Evolutionary conservation across 2,888 invertebrate species (phyloP).

Genomic region (Drosophila algonquin): DNA sequence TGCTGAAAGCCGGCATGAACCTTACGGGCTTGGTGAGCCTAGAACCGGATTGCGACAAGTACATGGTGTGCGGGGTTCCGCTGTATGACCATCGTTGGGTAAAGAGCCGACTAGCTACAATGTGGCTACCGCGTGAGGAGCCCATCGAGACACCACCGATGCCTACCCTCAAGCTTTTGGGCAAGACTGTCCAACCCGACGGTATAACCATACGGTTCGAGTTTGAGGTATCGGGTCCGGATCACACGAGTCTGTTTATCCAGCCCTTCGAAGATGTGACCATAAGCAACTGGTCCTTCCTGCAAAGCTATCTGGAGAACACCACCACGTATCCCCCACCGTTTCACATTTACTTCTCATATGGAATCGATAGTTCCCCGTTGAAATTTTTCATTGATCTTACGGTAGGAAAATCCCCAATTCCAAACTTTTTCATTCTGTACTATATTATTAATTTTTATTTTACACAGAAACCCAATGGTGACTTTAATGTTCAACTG

Average conservation of each 20-base stretch:
- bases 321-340: slow-evolving; percentile 55
- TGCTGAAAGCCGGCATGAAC: slow-evolving; percentile 12
- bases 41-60: slow-evolving; percentile 52
- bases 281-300: slow-evolving; percentile 73
- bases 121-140: slow-evolving; percentile 63
- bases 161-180: slow-evolving; percentile 60
- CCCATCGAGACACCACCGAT: slow-evolving; percentile 52
- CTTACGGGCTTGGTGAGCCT: slow-evolving; percentile 58
- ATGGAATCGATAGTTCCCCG: slow-evolving; percentile 64
- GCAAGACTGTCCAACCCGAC: slow-evolving; percentile 49
- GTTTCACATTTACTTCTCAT: slow-evolving; percentile 68
- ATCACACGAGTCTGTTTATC: slow-evolving; percentile 74
- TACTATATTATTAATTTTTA: background rate
- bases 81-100: slow-evolving; percentile 67
- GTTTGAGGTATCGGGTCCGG: slow-evolving; percentile 67
- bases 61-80: slow-evolving; percentile 77
- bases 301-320: slow-evolving; percentile 54
- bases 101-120: slow-evolving; percentile 40
- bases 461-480: slow-evolving; percentile 47
- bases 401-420: slow-evolving; percentile 24
- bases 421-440: accelerated
- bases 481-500: slow-evolving; percentile 51
- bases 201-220: slow-evolving; percentile 57
- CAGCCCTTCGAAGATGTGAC: slow-evolving; percentile 64
- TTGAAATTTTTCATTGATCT: slow-evolving; percentile 71